Evolutionary conservation across 1,140 invertebrate genomes (phyloP), one percentile per base, ranked within the genome.

Genomic region (Pinna nobilis): DNA sequence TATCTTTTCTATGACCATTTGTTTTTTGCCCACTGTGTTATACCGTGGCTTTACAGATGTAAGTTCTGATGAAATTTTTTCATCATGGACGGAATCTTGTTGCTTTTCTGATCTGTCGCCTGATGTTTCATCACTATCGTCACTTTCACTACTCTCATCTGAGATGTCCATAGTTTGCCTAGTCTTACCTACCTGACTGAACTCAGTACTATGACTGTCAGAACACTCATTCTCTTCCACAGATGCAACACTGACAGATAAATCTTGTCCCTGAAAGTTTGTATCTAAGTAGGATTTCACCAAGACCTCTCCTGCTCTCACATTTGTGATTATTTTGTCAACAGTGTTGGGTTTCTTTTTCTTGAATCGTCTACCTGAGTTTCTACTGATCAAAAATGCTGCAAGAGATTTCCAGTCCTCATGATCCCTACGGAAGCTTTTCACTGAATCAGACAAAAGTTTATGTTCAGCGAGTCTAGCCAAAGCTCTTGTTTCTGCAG

Each of bases 321-420:
- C 60, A 67, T 81, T 82, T 39, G 69, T 67, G 15, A 50, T 65
- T 47, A 63, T 74, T 71, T 69, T 71, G n/a, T 63, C 53, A 33
- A 59, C 72, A 41, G 63, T 23, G 53, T 74, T 78, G 47, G 70
- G 61, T 44, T 77, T 74, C 50, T 80, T 80, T 44, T 82, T 81
- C 49, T 79, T 81, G 60, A 81, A 69, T 25, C 78, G 68, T 11
- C 84, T 41, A 20, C 82, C 78, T 6, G 82, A 76, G 51, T 77
- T 70, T 68, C 83, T 79, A 7, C 49, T 67, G 13, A 80, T 50
- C 2, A 85, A 35, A 65, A 77, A 85, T 7, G 78, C 79, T 18
- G 81, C 75, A 23, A 85, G 59, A 47, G 77, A 77, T 23, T 67
- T 74, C 84, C 84, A 85, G 57, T 85, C 84, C 3, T 65, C 35